A percentile compares a stretch with the other conserved stretches of the same genome.
phyloP scores from a whole-genome alignment of 2,888 invertebrate species.

The Trileptium ribeirensis region DNA sequence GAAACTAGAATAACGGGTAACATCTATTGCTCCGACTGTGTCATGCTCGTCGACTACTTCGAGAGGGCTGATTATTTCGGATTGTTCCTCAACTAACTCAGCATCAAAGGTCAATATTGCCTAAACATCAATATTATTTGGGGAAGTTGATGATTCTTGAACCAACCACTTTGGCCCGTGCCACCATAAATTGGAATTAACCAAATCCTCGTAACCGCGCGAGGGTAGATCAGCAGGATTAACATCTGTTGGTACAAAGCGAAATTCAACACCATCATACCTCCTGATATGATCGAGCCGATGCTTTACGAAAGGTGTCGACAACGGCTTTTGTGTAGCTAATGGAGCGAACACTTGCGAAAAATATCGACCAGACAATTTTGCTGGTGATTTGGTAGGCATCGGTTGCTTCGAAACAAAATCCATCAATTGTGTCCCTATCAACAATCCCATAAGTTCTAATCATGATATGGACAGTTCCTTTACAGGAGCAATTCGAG shows the following conservation, averaged over 20 bases:
- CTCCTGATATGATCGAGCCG: not conserved
- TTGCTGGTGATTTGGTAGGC: not conserved
- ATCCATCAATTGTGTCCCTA: not conserved
- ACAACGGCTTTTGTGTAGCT: too few species aligned
- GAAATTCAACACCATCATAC: not conserved
- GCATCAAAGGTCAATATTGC: too few species aligned
- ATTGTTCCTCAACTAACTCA: too few species aligned
- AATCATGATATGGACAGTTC: not conserved
- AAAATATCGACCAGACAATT: not conserved
- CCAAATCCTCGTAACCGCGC: not conserved
- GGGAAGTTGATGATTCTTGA: too few species aligned
- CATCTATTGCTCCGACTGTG: too few species aligned
- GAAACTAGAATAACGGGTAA: not conserved
- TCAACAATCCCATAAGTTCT: not conserved
- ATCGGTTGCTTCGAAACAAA: not conserved
- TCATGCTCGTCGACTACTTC: too few species aligned
- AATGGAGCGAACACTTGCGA: too few species aligned
- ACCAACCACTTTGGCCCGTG: not conserved
- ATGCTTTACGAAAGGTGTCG: not conserved
- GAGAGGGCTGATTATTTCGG: too few species aligned
- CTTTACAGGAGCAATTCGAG: not conserved
- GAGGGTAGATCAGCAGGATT: conserved; percentile 43
- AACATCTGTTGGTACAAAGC: conserved; percentile 19
- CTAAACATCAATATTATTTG: too few species aligned
- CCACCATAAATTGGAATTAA: not conserved